Evolutionary conservation across 2,888 invertebrate species (phyloP).

Genomic region (Operophtera brumata): DNA sequence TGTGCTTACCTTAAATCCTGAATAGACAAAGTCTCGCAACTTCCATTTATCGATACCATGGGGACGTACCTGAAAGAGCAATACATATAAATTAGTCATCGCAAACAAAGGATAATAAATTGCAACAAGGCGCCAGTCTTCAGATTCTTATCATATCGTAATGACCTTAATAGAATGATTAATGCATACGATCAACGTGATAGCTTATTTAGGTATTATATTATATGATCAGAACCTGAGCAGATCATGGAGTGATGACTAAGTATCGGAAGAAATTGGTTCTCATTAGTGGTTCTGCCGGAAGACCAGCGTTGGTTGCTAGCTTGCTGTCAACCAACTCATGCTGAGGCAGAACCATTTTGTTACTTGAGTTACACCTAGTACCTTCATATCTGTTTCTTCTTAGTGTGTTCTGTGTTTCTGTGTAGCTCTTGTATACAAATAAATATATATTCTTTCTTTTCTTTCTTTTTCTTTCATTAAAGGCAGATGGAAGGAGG

Average conservation of each 20-base stretch:
- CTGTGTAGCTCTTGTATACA: too few relatives aligned
- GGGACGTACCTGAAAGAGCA: slow-evolving; percentile 33
- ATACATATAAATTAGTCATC: slow-evolving; percentile 25
- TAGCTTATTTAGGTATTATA: background rate
- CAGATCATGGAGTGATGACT: background rate
- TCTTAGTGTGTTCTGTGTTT: too few relatives aligned
- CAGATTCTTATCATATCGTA: slow-evolving; percentile 12
- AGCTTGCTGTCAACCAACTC: too few relatives aligned
- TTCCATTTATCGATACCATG: slow-evolving; percentile 29
- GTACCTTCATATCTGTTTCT: too few relatives aligned
- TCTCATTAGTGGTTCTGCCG: too few relatives aligned
- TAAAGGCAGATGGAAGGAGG: too few relatives aligned
- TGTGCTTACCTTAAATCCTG: slow-evolving; percentile 27
- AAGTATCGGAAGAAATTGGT: too few relatives aligned
- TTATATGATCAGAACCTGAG: background rate
- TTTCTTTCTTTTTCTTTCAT: too few relatives aligned
- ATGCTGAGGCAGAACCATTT: too few relatives aligned
- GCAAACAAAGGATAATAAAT: slow-evolving; percentile 21
- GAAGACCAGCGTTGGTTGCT: too few relatives aligned
- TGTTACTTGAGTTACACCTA: too few relatives aligned
- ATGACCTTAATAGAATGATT: slow-evolving; percentile 7
- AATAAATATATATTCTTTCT: too few relatives aligned
- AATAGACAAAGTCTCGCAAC: slow-evolving; percentile 26
- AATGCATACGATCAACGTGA: background rate
- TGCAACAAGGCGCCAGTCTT: slow-evolving; percentile 15